Conservation (phyloP, 2,113 vertebrate species). For the Nothocercus julius region DNA sequence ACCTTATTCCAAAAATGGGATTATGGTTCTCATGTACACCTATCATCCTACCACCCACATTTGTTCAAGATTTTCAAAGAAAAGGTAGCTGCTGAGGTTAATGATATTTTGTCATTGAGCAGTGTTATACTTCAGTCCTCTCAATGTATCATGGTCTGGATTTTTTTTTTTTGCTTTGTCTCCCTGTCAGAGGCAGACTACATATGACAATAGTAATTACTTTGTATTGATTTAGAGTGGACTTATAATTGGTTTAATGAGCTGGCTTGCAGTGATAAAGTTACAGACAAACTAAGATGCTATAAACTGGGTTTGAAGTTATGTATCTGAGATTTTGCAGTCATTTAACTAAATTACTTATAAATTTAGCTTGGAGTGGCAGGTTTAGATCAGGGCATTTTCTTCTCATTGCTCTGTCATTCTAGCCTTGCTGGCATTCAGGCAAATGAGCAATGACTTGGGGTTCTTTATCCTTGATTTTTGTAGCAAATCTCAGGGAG, state of each 20-base stretch:
- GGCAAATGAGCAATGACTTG: not conserved
- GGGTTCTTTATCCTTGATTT: not conserved
- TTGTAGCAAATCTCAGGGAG: not conserved
- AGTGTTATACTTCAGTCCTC: not conserved
- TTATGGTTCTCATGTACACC: fast-evolving
- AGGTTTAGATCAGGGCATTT: not conserved
- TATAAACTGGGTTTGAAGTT: not conserved
- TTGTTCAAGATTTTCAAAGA: not conserved
- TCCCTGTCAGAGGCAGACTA: not conserved
- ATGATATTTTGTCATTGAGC: not conserved
- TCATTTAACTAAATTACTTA: not conserved
- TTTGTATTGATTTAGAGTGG: not conserved
- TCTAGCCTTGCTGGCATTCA: not conserved
- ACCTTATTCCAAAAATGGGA: not conserved
- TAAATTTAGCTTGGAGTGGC: not conserved
- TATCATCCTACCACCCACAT: not conserved
- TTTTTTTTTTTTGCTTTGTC: not conserved
- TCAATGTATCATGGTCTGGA: not conserved
- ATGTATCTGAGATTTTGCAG: fast-evolving
- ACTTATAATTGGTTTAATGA: not conserved
- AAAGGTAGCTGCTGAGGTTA: not conserved
- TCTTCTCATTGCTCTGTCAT: not conserved
- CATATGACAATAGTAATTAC: not conserved
- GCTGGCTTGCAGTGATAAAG: not conserved
- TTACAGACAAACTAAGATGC: not conserved